Base-by-base conservation (phyloP, 2,797 vertebrate species). In the Peromyscus eremicus region DNA sequence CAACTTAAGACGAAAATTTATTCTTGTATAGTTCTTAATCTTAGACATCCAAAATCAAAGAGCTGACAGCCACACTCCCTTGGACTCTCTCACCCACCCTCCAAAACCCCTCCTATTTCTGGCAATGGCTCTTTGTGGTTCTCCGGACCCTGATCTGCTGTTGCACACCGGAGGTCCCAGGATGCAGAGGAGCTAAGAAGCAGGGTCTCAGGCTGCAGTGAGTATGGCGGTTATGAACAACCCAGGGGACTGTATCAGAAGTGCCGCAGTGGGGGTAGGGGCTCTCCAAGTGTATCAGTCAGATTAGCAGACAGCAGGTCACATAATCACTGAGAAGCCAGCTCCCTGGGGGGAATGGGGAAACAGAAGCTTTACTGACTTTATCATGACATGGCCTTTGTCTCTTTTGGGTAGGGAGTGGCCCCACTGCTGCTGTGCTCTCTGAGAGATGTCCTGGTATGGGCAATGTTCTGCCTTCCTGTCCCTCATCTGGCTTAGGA, bases 1-100 rank as follows among this genome's bases (percentile, higher is more conserved):
- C 11, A 52, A 43, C 21, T 92, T 96, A 86, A 76, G 49, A 25
- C 9, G 94, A 80, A 68, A 70, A 79, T 75, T 29, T 71, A 92
- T 83, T 86, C 14, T 37, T 12, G 91, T 10, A 77, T 1, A n/a
- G 46, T 85, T 94, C 9, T 77, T 1, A 49, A 85, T 32, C 6
- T 14, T 86, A 10, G 25, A 81, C 64, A 6, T 75, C 12, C 46
- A 79, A 92, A 94, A 81, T 37, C 73, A 71, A 80, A 9, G 2
- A 25, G 10, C 34, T 29, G 21, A 17, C 32, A 92, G 14, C 5
- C 19, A 23, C 5, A 7, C 4, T 80, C 6, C 34, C 37, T 55
- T 29, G 43, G 62, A 64, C 12, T 9, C 57, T 91, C 55, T 32
- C 19, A 49, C 29, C 43, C 29, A 85, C 29, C 40, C 29, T 68